A percentile compares a stretch with the other conserved stretches of the same genome.
Evolutionary conservation across 2,888 invertebrate genomes (phyloP).

Genomic region (Dastarcus helophoroides): DNA sequence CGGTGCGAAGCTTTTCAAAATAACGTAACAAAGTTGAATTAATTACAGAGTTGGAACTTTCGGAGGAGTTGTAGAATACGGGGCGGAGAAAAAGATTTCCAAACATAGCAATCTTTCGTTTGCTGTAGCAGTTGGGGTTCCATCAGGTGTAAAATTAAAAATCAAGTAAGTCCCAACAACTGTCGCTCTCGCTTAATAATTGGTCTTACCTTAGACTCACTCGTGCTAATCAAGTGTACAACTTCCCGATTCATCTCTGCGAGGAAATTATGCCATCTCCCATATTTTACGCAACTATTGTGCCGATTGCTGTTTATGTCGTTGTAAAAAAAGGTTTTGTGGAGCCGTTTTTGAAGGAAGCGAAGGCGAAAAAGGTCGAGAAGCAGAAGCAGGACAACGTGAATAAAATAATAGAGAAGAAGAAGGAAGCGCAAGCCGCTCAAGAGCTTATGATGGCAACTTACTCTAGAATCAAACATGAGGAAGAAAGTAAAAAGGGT

Average conservation of each 20-base stretch:
- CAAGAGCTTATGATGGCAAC: slow-evolving; percentile 86
- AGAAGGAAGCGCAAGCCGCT: slow-evolving; percentile 74
- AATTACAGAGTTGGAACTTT: slow-evolving; percentile 68
- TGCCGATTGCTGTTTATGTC: slow-evolving; percentile 74
- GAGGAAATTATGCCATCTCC: slow-evolving; percentile 85
- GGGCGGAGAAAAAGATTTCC: slow-evolving; percentile 85
- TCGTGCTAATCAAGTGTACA: slow-evolving; percentile 77
- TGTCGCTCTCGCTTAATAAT: too few species aligned
- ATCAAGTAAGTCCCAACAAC: slow-evolving; percentile 52
- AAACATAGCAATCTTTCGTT: slow-evolving; percentile 81
- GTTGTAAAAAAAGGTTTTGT: slow-evolving; percentile 75
- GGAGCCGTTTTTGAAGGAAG: slow-evolving; percentile 70
- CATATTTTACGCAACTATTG: slow-evolving; percentile 82
- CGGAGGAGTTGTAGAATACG: slow-evolving; percentile 80
- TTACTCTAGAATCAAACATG: slow-evolving; percentile 67
- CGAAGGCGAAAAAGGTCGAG: slow-evolving; percentile 68
- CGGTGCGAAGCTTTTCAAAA: too few species aligned
- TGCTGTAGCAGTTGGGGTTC: slow-evolving; percentile 72
- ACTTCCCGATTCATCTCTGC: slow-evolving; percentile 81
- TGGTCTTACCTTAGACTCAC: too few species aligned
- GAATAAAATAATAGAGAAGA: slow-evolving; percentile 64
- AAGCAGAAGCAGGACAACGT: slow-evolving; percentile 72
- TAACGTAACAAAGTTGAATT: slow-evolving; percentile 2
- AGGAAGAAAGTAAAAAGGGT: slow-evolving; percentile 74
- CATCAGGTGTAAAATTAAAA: slow-evolving; percentile 80